A percentile compares a stretch with the other conserved stretches of the same genome.
Evolutionary conservation across 2,113 vertebrate genomes (phyloP).

Genomic region (Pavo muticus): DNA sequence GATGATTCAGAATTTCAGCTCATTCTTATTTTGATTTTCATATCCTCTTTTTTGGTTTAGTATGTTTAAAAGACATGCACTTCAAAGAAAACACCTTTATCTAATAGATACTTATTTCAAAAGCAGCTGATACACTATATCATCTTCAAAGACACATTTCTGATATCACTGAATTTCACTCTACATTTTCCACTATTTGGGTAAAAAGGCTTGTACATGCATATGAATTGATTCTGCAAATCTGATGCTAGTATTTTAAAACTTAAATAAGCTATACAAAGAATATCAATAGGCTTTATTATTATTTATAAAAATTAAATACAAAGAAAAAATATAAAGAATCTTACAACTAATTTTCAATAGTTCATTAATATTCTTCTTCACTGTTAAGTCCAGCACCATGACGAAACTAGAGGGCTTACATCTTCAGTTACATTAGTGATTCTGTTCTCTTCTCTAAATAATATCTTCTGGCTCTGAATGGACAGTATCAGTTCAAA

Average conservation of each 20-base stretch:
- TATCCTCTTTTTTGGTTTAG: neutral
- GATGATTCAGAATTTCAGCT: neutral
- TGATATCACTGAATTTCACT: neutral
- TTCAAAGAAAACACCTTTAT: neutral
- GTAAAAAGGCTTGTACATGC: neutral
- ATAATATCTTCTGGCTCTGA: neutral
- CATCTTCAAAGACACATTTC: neutral
- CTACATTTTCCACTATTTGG: neutral
- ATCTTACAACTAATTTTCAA: neutral
- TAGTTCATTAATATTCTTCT: neutral
- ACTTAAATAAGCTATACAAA: neutral
- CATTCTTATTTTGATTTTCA: neutral
- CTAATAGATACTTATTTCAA: neutral
- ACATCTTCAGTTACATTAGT: neutral
- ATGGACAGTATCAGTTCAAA: neutral
- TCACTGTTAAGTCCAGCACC: neutral
- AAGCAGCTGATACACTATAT: neutral
- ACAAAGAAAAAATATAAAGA: neutral
- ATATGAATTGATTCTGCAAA: neutral
- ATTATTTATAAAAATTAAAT: neutral
- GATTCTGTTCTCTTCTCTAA: neutral
- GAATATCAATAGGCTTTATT: neutral
- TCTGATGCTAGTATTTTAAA: neutral
- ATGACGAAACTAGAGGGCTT: neutral
- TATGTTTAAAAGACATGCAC: neutral